phyloP scores from a whole-genome alignment of 2,113 vertebrate genomes.

The Pelvicachromis taeniatus region DNA sequence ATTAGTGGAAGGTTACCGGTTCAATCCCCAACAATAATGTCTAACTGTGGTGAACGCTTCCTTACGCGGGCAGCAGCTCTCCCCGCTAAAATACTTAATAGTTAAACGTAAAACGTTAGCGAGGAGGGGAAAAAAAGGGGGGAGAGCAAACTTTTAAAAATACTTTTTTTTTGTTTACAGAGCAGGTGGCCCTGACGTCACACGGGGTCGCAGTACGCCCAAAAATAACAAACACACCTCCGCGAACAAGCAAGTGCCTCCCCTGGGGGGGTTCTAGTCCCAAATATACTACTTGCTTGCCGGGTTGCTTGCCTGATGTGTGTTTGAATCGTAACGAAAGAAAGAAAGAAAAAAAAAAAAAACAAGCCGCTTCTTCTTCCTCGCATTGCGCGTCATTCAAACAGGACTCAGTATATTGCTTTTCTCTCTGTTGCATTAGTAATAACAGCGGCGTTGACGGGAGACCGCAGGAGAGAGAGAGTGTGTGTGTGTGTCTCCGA shows the following conservation, averaged over 20 bases:
- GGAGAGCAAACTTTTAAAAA: slow-evolving; percentile 71
- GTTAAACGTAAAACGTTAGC: neutral
- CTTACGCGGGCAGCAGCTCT: rapidly evolving
- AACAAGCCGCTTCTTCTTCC: slow-evolving; percentile 76
- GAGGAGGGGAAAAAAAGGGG: neutral
- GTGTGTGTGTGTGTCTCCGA: slow-evolving; percentile 57
- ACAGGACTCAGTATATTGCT: slow-evolving; percentile 69
- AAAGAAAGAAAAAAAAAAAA: slow-evolving; percentile 42
- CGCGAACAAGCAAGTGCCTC: slow-evolving; percentile 67
- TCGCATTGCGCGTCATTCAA: slow-evolving; percentile 76
- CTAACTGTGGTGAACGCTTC: neutral
- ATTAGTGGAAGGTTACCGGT: neutral
- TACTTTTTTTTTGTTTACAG: slow-evolving; percentile 75
- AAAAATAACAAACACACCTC: slow-evolving; percentile 70
- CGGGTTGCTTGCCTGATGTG: slow-evolving; percentile 72
- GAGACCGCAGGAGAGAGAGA: slow-evolving; percentile 75
- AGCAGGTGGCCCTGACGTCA: slow-evolving; percentile 91
- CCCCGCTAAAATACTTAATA: neutral
- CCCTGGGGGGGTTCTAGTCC: slow-evolving; percentile 69
- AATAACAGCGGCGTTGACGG: slow-evolving; percentile 79
- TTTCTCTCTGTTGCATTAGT: slow-evolving; percentile 75
- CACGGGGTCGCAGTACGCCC: slow-evolving; percentile 74
- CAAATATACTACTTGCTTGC: slow-evolving; percentile 68
- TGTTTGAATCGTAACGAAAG: slow-evolving; percentile 68
- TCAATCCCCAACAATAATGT: neutral